These are phyloP conservation scores for Apus apus DNA, from an alignment of 2,113 vertebrate genomes.

Conservation along the genomic window DNA sequence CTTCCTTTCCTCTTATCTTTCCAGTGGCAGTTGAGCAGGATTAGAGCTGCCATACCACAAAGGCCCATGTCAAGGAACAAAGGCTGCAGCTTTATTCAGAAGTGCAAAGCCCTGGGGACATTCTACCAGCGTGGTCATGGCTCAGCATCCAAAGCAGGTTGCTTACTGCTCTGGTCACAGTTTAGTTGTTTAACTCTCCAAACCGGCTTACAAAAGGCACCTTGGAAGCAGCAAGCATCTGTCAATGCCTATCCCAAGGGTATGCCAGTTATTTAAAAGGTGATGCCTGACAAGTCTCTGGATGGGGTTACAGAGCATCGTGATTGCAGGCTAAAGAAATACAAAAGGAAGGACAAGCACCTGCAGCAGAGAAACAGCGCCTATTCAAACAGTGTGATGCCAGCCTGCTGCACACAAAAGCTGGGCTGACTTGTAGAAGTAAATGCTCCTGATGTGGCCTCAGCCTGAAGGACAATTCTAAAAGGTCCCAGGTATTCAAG, in stretches of 20 bases:
- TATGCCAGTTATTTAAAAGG: neutral
- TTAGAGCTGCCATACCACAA: neutral
- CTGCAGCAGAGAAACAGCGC: neutral
- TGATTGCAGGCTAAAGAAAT: neutral
- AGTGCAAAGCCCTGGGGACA: neutral
- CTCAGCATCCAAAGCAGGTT: neutral
- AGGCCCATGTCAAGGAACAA: neutral
- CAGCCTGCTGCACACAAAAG: neutral
- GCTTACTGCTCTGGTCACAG: neutral
- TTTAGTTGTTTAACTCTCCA: neutral
- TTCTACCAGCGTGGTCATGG: neutral
- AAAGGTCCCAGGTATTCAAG: neutral
- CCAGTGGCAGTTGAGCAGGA: neutral
- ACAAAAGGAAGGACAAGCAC: conserved; percentile 8
- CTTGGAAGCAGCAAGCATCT: neutral
- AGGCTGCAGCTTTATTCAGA: neutral
- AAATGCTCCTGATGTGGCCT: neutral
- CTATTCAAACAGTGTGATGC: neutral
- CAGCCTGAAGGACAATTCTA: neutral
- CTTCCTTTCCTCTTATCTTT: neutral
- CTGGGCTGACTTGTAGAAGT: neutral
- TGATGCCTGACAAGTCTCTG: neutral
- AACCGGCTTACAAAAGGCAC: neutral
- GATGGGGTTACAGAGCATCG: neutral
- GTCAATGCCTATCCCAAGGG: neutral